Evolutionary conservation across 2,888 invertebrate species (phyloP), one percentile per base, ranked within the genome.

Genomic region (Glyphotaelius pellucidus): DNA sequence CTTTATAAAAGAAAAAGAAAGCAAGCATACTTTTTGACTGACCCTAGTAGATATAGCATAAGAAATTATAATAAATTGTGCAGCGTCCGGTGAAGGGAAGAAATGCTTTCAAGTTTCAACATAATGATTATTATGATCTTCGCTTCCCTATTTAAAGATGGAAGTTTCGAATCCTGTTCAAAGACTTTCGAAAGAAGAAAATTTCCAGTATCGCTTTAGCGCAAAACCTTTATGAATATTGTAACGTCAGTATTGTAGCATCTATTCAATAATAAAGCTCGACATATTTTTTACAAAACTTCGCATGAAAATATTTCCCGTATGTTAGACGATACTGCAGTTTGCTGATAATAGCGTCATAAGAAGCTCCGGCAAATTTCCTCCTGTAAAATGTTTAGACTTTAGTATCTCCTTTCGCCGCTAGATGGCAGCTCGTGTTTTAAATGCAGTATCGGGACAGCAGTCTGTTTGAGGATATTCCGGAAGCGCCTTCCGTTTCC

Each of bases 321-420:
- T 88, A 31, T 19, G 31, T 52, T 52, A 52, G 52, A 31, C 31
- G 52, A 42, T 32, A 85, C 15, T 67, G 7, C 32, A 52, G 67
- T 88, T 35, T 67, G 67, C 67, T 88, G 79, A 88, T 88, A 88
- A 88, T 88, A 14, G 32, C 12, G 0, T 52, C 88, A n/a, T 9
- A 19, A 83, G 19, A 67, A 67, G 30, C 88, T 15, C 19, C 30
- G 52, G 32, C 88, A 67, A 88, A 88, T 88, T 88, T 88, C 67
- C 88, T 67, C 31, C 88, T 88, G n/a, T 88, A 52, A 88, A 31
- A 67, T 88, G 52, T 88, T 52, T 67, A 88, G 88, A 42, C 88
- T 88, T 88, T 86, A 42, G 42, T 86, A 47, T 47, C 86, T n/a
- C n/a, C 38, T 86, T 86, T 42, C 47, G 2, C 47, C 47, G n/a